Percentiles rank a stretch among this genome's conserved stretches.
These are phyloP conservation scores for Neuroterus valhalla DNA, from an alignment of 1,140 invertebrate genomes.

Conservation along the genomic window DNA sequence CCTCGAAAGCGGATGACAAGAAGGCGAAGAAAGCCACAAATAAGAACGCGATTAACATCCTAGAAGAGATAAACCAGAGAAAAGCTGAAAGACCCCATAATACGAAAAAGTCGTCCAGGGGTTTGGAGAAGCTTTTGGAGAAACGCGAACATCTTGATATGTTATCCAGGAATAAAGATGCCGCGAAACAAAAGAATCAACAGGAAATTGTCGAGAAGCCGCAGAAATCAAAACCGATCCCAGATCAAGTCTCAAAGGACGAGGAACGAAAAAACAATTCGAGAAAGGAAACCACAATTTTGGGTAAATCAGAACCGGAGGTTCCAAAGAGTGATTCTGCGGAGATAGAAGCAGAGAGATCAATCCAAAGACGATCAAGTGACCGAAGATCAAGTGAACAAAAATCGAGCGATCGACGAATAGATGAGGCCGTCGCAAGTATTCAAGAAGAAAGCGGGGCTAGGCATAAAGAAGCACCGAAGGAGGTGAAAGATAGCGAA, in stretches of 20 bases:
- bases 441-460: neutral
- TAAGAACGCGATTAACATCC: conserved; percentile 62
- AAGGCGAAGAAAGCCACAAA: conserved; percentile 32
- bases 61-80: conserved; percentile 77
- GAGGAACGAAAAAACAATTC: conserved; percentile 54
- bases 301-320: conserved; percentile 30
- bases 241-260: conserved; percentile 33
- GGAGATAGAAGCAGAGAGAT: neutral
- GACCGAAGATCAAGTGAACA: conserved; percentile 6
- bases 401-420: neutral
- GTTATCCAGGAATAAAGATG: conserved; percentile 62
- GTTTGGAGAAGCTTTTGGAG: conserved; percentile 75
- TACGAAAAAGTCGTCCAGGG: conserved; percentile 72
- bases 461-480: conserved; percentile 32
- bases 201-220: conserved; percentile 34
- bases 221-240: conserved; percentile 27
- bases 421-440: neutral
- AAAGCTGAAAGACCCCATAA: conserved; percentile 72
- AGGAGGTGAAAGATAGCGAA: conserved; percentile 42
- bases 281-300: conserved; percentile 35
- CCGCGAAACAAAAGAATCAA: conserved; percentile 43
- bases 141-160: conserved; percentile 73
- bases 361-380: conserved; percentile 22
- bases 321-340: conserved; percentile 47
- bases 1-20: neutral